Conservation (phyloP, 2,113 vertebrate species). For the Aspidoscelis tigris region DNA sequence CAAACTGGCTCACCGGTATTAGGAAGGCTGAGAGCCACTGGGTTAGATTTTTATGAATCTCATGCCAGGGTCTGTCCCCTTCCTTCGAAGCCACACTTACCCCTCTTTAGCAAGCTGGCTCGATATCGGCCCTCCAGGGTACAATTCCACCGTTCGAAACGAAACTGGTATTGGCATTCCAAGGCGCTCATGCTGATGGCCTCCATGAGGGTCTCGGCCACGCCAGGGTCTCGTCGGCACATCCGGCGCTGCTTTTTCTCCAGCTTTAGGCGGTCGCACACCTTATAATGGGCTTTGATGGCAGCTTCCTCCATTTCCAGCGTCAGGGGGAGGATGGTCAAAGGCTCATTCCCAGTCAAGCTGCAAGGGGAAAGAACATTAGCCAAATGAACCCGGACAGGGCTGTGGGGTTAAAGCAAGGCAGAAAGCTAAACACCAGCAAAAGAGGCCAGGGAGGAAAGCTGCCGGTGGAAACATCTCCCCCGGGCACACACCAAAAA, state of each 20-base stretch:
- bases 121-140: conserved; percentile 93
- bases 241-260: conserved; percentile 97
- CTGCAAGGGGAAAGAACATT: conserved; percentile 60
- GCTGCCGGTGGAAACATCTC: too few species aligned
- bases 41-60: not conserved
- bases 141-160: conserved; percentile 98
- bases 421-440: too few species aligned
- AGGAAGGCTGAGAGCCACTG: too few species aligned
- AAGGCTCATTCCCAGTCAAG: conserved; percentile 94
- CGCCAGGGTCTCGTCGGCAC: conserved; percentile 95
- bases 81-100: conserved; percentile 55
- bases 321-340: conserved; percentile 95
- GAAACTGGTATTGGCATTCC: conserved; percentile 98
- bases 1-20: too few species aligned
- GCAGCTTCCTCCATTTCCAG: conserved; percentile 88
- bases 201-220: conserved; percentile 94
- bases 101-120: conserved; percentile 92
- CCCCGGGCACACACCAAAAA: too few species aligned
- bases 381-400: accelerated
- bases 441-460: too few species aligned
- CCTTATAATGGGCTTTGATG: conserved; percentile 92
- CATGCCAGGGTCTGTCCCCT: too few species aligned
- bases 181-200: conserved; percentile 95
- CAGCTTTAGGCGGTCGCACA: conserved; percentile 97
- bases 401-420: too few species aligned